A percentile compares a stretch with the other conserved stretches of the same genome.
Conservation (phyloP, 2,113 vertebrate species). For the Cynoglossus semilaevis region DNA sequence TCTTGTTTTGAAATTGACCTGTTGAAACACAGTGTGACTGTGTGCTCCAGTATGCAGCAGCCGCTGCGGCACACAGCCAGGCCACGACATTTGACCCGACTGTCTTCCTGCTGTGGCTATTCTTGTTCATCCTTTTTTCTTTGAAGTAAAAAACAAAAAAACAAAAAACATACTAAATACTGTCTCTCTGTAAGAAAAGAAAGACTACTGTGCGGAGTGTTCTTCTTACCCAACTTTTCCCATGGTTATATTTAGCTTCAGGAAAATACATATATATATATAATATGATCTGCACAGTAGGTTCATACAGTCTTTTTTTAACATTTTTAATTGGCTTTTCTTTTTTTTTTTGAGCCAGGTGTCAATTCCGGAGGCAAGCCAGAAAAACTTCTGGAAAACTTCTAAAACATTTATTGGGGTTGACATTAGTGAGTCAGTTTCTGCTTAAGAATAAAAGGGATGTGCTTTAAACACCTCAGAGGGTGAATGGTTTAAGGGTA, state of each 20-base stretch:
- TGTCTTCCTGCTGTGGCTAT: conserved; percentile 8
- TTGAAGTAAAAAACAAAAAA: conserved; percentile 5
- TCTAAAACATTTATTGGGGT: conserved; percentile 49
- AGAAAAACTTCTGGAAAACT: conserved; percentile 23
- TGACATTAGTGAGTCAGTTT: conserved; percentile 1
- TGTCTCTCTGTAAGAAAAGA: neutral
- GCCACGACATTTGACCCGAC: conserved; percentile 1
- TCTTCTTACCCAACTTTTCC: conserved; percentile 20
- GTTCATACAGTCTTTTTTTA: conserved; percentile 29
- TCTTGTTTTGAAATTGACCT: conserved; percentile 7
- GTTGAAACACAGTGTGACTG: conserved; percentile 17
- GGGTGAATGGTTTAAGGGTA: conserved; percentile 7
- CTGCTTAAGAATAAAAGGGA: conserved; percentile 20
- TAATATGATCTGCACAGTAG: conserved; percentile 20
- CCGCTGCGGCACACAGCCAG: conserved; percentile 14
- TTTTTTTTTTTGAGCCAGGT: conserved; percentile 38
- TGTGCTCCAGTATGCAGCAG: conserved; percentile 5
- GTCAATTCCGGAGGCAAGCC: conserved; percentile 21
- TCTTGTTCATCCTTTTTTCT: conserved; percentile 15
- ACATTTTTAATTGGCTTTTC: no score
- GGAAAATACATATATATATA: conserved; percentile 34
- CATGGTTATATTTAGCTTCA: conserved; percentile 31
- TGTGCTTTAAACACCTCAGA: conserved; percentile 26
- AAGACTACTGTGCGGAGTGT: conserved; percentile 1
- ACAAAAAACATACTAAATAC: neutral